These are phyloP conservation scores for Monopis laevigella DNA, from an alignment of 2,888 invertebrate genomes.

Conservation along the genomic window DNA sequence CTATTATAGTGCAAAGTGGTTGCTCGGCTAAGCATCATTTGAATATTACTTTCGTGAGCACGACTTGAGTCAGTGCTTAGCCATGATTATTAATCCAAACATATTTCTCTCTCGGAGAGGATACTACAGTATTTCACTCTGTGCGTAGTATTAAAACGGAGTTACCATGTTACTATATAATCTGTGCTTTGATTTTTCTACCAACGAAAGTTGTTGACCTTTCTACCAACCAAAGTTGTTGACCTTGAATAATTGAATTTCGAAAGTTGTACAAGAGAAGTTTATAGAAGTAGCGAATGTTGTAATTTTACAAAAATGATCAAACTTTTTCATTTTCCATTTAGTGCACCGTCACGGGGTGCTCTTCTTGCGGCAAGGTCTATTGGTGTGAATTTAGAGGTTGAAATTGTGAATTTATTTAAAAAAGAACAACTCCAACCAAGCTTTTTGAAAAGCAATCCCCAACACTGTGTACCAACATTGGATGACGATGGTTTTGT, in stretches of 20 bases:
- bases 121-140: too few species aligned
- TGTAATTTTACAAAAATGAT: too few species aligned
- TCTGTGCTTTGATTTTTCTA: too few species aligned
- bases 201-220: too few species aligned
- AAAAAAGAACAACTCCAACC: conserved; percentile 67
- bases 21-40: too few species aligned
- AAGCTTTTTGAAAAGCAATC: conserved; percentile 69
- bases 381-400: conserved; percentile 56
- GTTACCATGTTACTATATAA: too few species aligned
- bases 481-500: conserved; percentile 72
- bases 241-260: not conserved
- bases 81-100: too few species aligned
- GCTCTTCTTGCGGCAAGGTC: conserved; percentile 69
- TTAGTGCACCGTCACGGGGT: conserved; percentile 70
- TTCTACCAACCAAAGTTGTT: not conserved
- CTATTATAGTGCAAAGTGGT: too few species aligned
- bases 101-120: too few species aligned
- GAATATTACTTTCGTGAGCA: too few species aligned
- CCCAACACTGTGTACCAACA: conserved; percentile 75
- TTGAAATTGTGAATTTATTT: conserved; percentile 64
- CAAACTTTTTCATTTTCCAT: conserved; percentile 68
- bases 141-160: too few species aligned
- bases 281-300: not conserved
- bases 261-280: not conserved
- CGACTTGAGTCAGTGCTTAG: too few species aligned